Evolutionary conservation across 2,888 invertebrate species (phyloP).

Genomic region (Drosophila robusta): DNA sequence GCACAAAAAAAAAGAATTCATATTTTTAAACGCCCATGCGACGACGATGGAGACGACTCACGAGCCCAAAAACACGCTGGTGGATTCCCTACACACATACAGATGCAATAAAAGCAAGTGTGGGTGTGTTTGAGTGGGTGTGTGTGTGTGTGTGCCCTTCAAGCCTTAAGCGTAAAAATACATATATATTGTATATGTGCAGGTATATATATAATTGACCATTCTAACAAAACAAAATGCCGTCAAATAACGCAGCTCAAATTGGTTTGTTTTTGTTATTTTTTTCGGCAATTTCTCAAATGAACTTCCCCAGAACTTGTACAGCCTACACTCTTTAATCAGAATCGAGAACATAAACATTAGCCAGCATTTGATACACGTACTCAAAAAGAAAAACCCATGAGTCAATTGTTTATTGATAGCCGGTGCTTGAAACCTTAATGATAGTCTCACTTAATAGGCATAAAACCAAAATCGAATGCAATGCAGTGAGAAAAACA

Average conservation of each 20-base stretch:
- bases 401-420: conserved; percentile 38
- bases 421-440: conserved; percentile 2
- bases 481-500: neutral
- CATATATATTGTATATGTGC: neutral
- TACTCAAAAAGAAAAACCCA: conserved; percentile 11
- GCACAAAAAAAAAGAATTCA: conserved; percentile 33
- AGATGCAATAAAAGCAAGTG: conserved; percentile 19
- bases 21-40: conserved; percentile 55
- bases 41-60: conserved; percentile 34
- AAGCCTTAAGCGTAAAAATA: conserved; percentile 31
- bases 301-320: conserved; percentile 33
- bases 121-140: neutral
- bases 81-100: conserved; percentile 54
- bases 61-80: conserved; percentile 27
- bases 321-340: conserved; percentile 52
- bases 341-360: conserved; percentile 41
- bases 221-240: conserved; percentile 44
- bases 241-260: conserved; percentile 40
- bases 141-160: conserved; percentile 42
- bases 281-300: conserved; percentile 42
- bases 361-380: conserved; percentile 30
- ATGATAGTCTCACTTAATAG: neutral
- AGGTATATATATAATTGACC: conserved; percentile 29
- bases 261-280: conserved; percentile 38
- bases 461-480: neutral